Evolutionary conservation across 2,797 vertebrate species (phyloP).

Genomic region (Hephaestus fuliginosus): DNA sequence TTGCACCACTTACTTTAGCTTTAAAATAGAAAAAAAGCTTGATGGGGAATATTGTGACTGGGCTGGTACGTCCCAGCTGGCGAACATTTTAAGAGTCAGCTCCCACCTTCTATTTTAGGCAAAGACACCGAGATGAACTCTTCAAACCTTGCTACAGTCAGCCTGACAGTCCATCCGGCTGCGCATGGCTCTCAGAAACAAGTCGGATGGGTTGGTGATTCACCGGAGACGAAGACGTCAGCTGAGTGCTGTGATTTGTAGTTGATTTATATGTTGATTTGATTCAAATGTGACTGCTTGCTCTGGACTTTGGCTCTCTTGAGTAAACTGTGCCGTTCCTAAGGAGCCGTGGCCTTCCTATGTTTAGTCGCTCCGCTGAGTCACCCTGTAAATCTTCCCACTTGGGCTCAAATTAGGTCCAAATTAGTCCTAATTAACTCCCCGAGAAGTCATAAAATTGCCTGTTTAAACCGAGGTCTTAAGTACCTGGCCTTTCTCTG

Average conservation of each 20-base stretch:
- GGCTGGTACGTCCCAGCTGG: background rate
- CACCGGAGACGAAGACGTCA: slow-evolving; percentile 31
- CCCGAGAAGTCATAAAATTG: slow-evolving; percentile 43
- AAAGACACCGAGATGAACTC: no score
- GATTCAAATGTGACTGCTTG: background rate
- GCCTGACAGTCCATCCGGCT: background rate
- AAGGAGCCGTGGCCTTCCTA: background rate
- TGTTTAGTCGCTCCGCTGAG: slow-evolving; percentile 29
- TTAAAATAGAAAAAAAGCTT: background rate
- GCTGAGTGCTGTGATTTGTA: background rate
- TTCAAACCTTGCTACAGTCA: background rate
- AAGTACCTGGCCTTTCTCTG: slow-evolving; percentile 23
- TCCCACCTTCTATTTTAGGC: no score
- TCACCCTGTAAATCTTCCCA: slow-evolving; percentile 41
- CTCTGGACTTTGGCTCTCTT: background rate
- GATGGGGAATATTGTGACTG: background rate
- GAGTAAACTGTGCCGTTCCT: slow-evolving; percentile 11
- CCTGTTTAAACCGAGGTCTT: slow-evolving; percentile 33
- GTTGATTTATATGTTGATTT: slow-evolving; percentile 11
- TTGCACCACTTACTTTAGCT: background rate
- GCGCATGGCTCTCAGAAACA: slow-evolving; percentile 45
- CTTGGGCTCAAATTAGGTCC: slow-evolving; percentile 43
- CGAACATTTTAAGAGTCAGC: background rate
- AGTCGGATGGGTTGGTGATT: slow-evolving; percentile 53
- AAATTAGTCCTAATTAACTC: slow-evolving; percentile 54